Evolutionary conservation across 2,113 vertebrate species (phyloP).

Genomic region (Zosterops japonicus): DNA sequence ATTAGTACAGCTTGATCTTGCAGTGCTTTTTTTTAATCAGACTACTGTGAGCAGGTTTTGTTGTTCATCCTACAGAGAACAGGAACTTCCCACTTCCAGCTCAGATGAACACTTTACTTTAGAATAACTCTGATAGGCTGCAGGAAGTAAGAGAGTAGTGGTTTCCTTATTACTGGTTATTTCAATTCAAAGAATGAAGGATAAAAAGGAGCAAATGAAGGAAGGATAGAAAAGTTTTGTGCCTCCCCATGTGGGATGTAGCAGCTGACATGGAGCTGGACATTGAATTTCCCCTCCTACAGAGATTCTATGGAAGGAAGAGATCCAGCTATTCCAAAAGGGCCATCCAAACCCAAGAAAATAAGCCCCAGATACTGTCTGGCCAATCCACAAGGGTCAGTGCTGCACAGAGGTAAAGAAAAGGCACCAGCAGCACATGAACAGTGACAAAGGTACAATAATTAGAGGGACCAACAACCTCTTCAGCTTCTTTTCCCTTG

Average conservation of each 20-base stretch:
- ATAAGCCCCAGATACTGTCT: neutral
- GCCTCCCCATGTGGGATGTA: neutral
- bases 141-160: neutral
- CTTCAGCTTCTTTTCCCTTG: neutral
- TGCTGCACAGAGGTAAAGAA: neutral
- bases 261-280: neutral
- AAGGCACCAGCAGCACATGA: rapidly evolving
- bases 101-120: neutral
- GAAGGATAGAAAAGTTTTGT: neutral
- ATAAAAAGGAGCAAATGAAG: neutral
- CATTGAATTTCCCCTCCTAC: neutral
- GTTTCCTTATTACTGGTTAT: neutral
- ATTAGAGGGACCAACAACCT: neutral
- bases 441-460: neutral
- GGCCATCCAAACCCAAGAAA: neutral
- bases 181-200: neutral
- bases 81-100: neutral
- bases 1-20: neutral
- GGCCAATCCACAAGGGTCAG: neutral
- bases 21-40: neutral
- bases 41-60: neutral
- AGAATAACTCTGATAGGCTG: neutral
- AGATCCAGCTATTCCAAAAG: neutral
- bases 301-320: neutral
- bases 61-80: neutral